Base-by-base conservation (phyloP, 1,140 invertebrate genomes). In the Ips nitidus region DNA sequence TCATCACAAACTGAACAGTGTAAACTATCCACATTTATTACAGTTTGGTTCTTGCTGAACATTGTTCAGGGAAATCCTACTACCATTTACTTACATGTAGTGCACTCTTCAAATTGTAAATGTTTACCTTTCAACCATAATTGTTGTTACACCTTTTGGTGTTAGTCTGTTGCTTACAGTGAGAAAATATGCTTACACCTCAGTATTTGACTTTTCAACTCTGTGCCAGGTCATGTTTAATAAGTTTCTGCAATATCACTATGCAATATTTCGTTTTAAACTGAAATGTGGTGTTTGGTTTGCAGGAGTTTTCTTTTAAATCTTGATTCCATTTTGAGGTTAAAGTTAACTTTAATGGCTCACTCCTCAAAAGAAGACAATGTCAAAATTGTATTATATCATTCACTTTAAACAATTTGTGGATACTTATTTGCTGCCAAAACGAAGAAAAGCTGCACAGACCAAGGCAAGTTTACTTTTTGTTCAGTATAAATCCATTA, bases 321-420 rank as follows among this genome's bases (percentile, higher is more conserved):
- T 22, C 22, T 22, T 50, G 45, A 22, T 50, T 50, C 22, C 45
- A 50, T 50, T 50, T 50, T 50, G 45, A 66, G 64, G 64, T 66
- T 22, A 57, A 66, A 45, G 42, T 42, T 66, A 41, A 45, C 37
- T 40, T 56, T 45, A 66, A 66, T 66, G 64, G 55, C 42, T 38
- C 36, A 58, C 53, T 22, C 8, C 58, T 40, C 50, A 45, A 60
- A 41, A 69, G 42, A 62, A 47, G 66, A 22, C 22, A 22, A 69
- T 69, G 66, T 69, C 66, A 62, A 69, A 69, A 62, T 62, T 69
- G 41, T 58, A 50, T 56, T 55, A 52, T 52, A 50, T 63, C 22
- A 8, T 69, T 45, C 68, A 50, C 37, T 63, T 70, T 64, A 70
- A 70, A 64, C 52, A 53, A 56, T 64, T 70, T 22, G 36, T 70